A percentile compares a stretch with the other conserved stretches of the same genome.
phyloP scores from a whole-genome alignment of 2,888 invertebrate genomes.

The Nomada flava region DNA sequence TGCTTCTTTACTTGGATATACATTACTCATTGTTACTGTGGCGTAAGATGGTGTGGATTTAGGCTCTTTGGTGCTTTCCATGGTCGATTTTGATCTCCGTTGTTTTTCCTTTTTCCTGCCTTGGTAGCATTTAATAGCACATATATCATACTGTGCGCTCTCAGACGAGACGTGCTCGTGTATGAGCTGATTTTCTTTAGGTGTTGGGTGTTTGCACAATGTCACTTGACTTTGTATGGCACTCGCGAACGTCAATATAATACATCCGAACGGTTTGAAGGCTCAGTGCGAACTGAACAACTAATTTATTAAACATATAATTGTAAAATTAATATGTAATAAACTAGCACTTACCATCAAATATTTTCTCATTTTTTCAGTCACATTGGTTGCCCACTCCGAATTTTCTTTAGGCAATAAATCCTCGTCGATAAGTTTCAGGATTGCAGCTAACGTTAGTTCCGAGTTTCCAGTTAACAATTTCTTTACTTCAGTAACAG shows the following conservation, averaged over 20 bases:
- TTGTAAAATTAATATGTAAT: neutral
- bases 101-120: neutral
- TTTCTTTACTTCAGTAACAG: constrained; percentile 81
- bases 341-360: constrained; percentile 85
- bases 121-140: neutral
- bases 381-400: constrained; percentile 88
- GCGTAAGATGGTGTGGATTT: neutral
- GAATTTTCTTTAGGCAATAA: constrained; percentile 88
- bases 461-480: constrained; percentile 87
- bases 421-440: constrained; percentile 88
- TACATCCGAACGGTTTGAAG: constrained; percentile 1
- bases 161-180: neutral
- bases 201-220: neutral
- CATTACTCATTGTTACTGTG: neutral
- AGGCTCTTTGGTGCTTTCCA: neutral
- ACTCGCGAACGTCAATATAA: neutral
- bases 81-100: neutral
- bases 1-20: neutral
- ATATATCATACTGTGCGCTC: neutral
- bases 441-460: constrained; percentile 88
- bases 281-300: neutral
- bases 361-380: constrained; percentile 86
- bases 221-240: neutral
- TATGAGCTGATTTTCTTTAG: neutral
- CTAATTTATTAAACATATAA: neutral